These are phyloP conservation scores for Heteromyza rotundicornis DNA, from an alignment of 2,888 invertebrate genomes.

Conservation along the genomic window DNA sequence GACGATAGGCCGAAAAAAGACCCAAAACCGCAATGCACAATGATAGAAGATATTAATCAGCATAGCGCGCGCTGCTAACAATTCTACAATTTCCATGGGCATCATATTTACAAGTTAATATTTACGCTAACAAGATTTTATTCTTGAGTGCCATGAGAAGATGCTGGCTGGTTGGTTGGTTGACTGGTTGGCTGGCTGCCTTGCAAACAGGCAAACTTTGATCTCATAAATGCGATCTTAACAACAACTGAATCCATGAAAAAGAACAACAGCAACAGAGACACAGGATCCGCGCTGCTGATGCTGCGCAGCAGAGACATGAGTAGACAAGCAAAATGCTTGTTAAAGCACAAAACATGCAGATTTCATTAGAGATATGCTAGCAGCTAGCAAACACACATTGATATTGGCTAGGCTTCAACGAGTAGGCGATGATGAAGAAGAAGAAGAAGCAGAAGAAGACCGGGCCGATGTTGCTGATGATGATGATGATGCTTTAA, in stretches of 20 bases:
- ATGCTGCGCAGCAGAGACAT: slow-evolving; percentile 35
- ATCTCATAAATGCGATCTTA: neutral
- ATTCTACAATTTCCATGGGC: slow-evolving; percentile 54
- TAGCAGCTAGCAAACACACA: neutral
- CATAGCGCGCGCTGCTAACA: slow-evolving; percentile 32
- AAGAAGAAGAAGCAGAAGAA: no score
- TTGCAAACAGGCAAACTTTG: neutral
- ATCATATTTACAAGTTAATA: slow-evolving; percentile 61
- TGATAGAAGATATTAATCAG: slow-evolving; percentile 50
- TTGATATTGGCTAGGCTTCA: no score
- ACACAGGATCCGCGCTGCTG: neutral
- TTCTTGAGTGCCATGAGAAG: slow-evolving; percentile 15
- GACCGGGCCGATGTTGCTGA: no score
- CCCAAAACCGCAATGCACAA: slow-evolving; percentile 34
- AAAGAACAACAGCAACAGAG: slow-evolving; percentile 14
- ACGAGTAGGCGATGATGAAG: no score
- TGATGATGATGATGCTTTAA: no score
- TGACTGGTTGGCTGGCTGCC: no score
- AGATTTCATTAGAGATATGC: slow-evolving; percentile 58
- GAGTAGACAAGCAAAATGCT: slow-evolving; percentile 59
- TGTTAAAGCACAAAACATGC: slow-evolving; percentile 58
- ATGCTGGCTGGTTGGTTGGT: slow-evolving; percentile 1
- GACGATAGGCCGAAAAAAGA: neutral
- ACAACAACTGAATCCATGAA: no score
- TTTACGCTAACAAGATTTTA: slow-evolving; percentile 58